Base-by-base conservation (phyloP, 2,113 vertebrate species). In the Nipponia nippon region DNA sequence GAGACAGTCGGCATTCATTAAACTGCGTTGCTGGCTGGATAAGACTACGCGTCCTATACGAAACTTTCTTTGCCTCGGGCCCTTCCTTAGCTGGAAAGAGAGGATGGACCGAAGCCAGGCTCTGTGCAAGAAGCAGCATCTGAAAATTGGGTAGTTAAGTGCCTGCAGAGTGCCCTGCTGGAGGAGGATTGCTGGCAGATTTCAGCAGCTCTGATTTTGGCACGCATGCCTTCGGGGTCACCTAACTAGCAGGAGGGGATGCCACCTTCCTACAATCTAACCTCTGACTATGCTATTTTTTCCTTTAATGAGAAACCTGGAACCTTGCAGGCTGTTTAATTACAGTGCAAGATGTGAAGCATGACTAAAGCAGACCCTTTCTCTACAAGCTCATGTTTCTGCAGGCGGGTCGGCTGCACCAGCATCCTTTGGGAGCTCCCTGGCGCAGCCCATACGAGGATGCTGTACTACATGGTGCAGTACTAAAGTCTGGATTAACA, bases 91-190 rank as follows among this genome's bases (percentile, higher is more conserved):
- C 95, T 92, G 94, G 88, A 65, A 56, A 14, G 19, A 38, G 91
- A 84, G 81, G 10, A 1, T 87, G 95, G 95, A 69, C 30, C 4
- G 27, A 4, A 13, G 96, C 97, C 95, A 95, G 89, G 93, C 91
- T 89, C 92, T 55, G 91, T 11, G 83, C 13, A 14, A 49, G 97
- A 56, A 38, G 67, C 96, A 89, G 97, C 88, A 34, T 72, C 95
- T 77, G 83, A 84, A 96, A 94, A 95, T 92, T 90, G 94, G 93
- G 53, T 91, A 94, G 88, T 84, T 96, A 92, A 87, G 78, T 40
- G 83, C 95, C 96, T 90, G 95, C 90, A 1, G 96, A 91, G 95
- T 5, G 50, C 59, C 93, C 89, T 22, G 94, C 94, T 95, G 97
- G 93, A 86, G 87, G 66, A 53, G 46, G 82, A 82, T n/a, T 11